A percentile compares a stretch with the other conserved stretches of the same genome.
phyloP scores from a whole-genome alignment of 2,113 vertebrate species.

The Macquaria australasica region DNA sequence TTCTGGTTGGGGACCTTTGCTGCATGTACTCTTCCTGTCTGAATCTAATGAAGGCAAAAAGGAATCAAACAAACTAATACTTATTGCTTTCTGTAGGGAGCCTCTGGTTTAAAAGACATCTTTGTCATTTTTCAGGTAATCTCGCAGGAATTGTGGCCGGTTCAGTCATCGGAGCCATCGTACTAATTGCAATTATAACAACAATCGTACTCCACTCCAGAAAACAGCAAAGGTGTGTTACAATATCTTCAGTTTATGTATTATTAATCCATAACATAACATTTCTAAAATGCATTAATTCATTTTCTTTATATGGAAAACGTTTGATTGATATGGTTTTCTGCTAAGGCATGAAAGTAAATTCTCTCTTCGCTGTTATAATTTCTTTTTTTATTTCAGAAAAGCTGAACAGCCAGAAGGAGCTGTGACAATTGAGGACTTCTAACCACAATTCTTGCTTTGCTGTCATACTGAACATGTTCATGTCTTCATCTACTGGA shows the following conservation, averaged over 20 bases:
- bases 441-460: constrained; percentile 15
- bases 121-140: constrained; percentile 62
- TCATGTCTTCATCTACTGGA: background rate
- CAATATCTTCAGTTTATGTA: background rate
- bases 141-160: constrained; percentile 69
- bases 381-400: constrained; percentile 52
- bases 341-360: background rate
- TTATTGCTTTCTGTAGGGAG: too few species aligned
- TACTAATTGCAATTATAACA: constrained; percentile 55
- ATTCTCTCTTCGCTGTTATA: background rate
- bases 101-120: background rate
- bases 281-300: background rate
- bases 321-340: background rate
- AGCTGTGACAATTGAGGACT: accelerated
- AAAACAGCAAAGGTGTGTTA: constrained; percentile 60
- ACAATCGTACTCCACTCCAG: constrained; percentile 52
- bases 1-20: background rate
- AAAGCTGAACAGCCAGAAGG: constrained; percentile 25
- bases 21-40: background rate
- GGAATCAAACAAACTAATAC: background rate
- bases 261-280: background rate
- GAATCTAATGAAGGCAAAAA: background rate
- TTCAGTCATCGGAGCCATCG: constrained; percentile 63
- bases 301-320: background rate
- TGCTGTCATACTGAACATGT: background rate